Conservation (phyloP, 1,140 invertebrate genomes). For the Scaptomyza hsui region DNA sequence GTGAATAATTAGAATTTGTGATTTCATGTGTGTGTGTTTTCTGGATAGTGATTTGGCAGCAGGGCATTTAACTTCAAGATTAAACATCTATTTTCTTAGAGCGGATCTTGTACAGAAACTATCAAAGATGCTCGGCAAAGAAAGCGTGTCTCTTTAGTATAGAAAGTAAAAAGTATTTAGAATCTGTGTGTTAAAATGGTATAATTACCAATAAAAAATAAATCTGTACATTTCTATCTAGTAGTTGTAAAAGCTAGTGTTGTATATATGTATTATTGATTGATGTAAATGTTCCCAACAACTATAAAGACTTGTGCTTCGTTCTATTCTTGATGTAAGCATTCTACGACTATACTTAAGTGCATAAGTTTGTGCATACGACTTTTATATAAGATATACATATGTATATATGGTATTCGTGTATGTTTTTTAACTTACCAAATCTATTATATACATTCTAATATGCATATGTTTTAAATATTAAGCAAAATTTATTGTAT, state of each 20-base stretch:
- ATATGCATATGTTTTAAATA: constrained; percentile 33
- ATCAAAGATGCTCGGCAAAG: background rate
- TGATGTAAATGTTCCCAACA: constrained; percentile 74
- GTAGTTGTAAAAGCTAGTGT: constrained; percentile 29
- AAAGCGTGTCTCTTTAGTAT: constrained; percentile 8
- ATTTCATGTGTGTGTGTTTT: constrained; percentile 21
- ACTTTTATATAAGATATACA: constrained; percentile 47
- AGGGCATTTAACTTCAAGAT: background rate
- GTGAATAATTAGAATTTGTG: constrained; percentile 43
- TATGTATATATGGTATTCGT: constrained; percentile 38
- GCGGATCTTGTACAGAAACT: background rate
- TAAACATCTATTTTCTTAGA: constrained; percentile 34
- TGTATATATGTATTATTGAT: constrained; percentile 46
- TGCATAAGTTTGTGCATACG: constrained; percentile 57
- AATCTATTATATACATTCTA: constrained; percentile 7
- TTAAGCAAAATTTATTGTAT: constrained; percentile 39
- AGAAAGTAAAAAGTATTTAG: constrained; percentile 5
- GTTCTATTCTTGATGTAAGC: constrained; percentile 78
- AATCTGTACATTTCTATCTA: constrained; percentile 63
- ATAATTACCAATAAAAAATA: constrained; percentile 32
- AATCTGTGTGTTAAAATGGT: constrained; percentile 20
- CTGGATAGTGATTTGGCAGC: background rate
- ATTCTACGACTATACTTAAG: constrained; percentile 64
- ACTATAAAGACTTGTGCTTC: constrained; percentile 82
- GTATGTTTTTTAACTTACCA: constrained; percentile 30